phyloP scores from a whole-genome alignment of 2,797 vertebrate species.

The Crenichthys baileyi region DNA sequence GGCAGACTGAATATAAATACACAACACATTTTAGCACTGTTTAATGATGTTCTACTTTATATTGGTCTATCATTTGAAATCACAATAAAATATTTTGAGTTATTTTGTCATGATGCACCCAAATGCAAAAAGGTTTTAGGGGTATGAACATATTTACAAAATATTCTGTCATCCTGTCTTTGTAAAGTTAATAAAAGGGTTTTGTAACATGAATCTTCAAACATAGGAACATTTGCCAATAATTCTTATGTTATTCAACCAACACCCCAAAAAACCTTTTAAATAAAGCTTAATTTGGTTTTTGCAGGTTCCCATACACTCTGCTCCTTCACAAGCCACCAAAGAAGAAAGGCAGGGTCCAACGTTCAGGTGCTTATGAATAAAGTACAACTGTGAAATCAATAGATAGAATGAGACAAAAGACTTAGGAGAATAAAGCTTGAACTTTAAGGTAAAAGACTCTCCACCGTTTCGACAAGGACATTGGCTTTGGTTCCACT shows the following conservation, averaged over 20 bases:
- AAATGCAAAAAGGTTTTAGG: neutral
- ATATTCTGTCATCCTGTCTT: neutral
- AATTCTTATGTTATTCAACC: neutral
- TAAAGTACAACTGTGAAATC: slow-evolving; percentile 44
- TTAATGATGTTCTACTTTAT: neutral
- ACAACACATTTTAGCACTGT: neutral
- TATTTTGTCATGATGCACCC: neutral
- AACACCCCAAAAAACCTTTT: neutral
- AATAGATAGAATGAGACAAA: slow-evolving; percentile 43
- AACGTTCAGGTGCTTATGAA: slow-evolving; percentile 35
- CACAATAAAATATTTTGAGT: neutral
- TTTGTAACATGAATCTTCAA: neutral
- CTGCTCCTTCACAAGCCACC: slow-evolving; percentile 6
- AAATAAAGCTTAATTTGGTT: neutral
- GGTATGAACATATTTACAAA: neutral
- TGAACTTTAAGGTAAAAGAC: slow-evolving; percentile 67
- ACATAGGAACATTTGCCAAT: neutral
- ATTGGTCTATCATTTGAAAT: neutral
- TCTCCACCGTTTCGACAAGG: slow-evolving; percentile 73
- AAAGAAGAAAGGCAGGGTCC: slow-evolving; percentile 9
- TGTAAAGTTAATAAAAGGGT: neutral
- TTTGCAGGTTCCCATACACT: neutral
- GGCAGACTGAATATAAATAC: neutral
- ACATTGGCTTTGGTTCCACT: slow-evolving; percentile 74
- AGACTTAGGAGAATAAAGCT: slow-evolving; percentile 54